Evolutionary conservation across 2,113 vertebrate species (phyloP).

Genomic region (Egretta garzetta): DNA sequence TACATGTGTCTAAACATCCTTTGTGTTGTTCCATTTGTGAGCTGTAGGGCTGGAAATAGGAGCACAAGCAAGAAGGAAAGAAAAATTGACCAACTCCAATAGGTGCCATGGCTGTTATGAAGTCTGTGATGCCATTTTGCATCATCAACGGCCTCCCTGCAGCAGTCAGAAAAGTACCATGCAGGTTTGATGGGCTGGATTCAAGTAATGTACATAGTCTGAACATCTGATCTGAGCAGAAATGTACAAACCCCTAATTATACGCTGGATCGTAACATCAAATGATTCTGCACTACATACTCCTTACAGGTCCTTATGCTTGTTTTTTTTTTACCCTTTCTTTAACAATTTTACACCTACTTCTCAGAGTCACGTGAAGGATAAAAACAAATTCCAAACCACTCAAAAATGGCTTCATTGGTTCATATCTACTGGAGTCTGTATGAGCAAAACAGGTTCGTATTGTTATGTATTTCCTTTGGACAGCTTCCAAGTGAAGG

Average conservation of each 20-base stretch:
- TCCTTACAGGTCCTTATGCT: not conserved
- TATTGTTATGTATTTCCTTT: not conserved
- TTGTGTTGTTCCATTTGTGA: not conserved
- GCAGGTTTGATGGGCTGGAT: not conserved
- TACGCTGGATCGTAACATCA: not conserved
- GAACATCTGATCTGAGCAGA: not conserved
- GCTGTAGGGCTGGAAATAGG: not conserved
- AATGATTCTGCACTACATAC: not conserved
- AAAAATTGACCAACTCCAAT: not conserved
- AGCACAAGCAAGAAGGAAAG: not conserved
- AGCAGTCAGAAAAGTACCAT: not conserved
- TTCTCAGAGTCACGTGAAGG: not conserved
- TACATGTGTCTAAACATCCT: not conserved
- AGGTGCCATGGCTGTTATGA: not conserved
- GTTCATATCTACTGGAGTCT: not conserved
- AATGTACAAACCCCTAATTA: not conserved
- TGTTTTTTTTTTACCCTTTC: not conserved
- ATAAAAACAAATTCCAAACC: not conserved
- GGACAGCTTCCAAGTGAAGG: not conserved
- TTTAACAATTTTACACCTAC: not conserved
- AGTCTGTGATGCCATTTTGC: not conserved
- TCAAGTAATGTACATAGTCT: not conserved
- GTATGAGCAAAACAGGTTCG: not conserved
- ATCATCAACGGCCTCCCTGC: not conserved
- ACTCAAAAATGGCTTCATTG: not conserved